These are phyloP conservation scores for Chromoteleia sp. DNA, from an alignment of 2,888 invertebrate genomes.

Conservation along the genomic window DNA sequence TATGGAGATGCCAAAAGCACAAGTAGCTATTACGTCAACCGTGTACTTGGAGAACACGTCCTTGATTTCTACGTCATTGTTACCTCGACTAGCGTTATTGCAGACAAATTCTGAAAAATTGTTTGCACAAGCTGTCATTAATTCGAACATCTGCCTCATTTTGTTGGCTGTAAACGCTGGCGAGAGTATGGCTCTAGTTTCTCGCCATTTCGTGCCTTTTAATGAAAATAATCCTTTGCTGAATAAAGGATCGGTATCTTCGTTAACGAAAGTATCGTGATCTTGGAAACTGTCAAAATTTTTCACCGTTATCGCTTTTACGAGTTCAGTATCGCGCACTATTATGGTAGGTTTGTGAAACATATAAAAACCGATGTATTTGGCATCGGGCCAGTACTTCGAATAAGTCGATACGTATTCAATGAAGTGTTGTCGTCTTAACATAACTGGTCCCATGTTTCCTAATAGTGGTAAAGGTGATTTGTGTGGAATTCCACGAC, in stretches of 20 bases:
- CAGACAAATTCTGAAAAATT: conserved; percentile 76
- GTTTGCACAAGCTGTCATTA: conserved; percentile 82
- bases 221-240: conserved; percentile 71
- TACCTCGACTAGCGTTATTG: conserved; percentile 8
- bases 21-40: conserved; percentile 77
- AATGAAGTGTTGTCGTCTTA: neutral
- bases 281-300: conserved; percentile 68
- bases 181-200: conserved; percentile 84
- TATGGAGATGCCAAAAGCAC: conserved; percentile 75
- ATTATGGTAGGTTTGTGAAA: conserved; percentile 74
- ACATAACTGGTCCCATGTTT: conserved; percentile 26
- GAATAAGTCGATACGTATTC: conserved; percentile 47
- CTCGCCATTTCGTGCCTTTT: conserved; percentile 85
- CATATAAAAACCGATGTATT: conserved; percentile 75
- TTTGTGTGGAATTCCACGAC: neutral
- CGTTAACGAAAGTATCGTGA: conserved; percentile 54
- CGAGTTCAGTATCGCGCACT: conserved; percentile 75
- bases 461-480: conserved; percentile 5
- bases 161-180: conserved; percentile 87
- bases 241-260: conserved; percentile 70
- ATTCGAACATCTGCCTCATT: conserved; percentile 86
- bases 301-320: conserved; percentile 53
- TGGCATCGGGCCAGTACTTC: conserved; percentile 60
- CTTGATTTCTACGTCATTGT: conserved; percentile 76
- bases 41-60: conserved; percentile 74